Evolutionary conservation across 2,888 invertebrate species (phyloP).

Genomic region (Pseudococcus viburni): DNA sequence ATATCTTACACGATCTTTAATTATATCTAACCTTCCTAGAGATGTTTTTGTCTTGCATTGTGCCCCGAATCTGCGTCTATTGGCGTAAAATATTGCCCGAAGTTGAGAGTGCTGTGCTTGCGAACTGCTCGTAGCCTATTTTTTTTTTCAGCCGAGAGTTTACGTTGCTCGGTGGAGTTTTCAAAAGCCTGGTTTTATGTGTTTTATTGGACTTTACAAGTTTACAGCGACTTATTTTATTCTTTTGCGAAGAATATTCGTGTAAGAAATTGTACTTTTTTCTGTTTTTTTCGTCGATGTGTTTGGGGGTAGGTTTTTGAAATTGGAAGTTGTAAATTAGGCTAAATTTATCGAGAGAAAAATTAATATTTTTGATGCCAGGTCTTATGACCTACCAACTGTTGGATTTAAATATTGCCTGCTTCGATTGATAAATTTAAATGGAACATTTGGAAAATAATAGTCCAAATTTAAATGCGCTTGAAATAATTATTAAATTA

Average conservation of each 20-base stretch:
- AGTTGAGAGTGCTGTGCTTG: neutral
- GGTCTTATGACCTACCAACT: too few relatives aligned
- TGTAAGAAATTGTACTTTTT: neutral
- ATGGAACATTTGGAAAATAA: too few relatives aligned
- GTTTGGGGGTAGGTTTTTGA: too few relatives aligned
- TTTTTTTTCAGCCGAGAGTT: neutral
- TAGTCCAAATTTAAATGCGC: too few relatives aligned
- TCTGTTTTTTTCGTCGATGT: neutral
- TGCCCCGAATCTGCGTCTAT: neutral
- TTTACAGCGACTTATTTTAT: neutral
- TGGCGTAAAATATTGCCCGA: neutral
- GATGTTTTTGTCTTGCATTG: neutral
- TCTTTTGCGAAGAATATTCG: neutral
- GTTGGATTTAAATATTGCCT: too few relatives aligned
- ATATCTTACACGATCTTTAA: conserved; percentile 25
- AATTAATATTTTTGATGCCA: too few relatives aligned
- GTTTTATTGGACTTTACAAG: neutral
- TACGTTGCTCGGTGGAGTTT: neutral
- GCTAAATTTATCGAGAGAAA: too few relatives aligned
- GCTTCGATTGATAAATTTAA: too few relatives aligned
- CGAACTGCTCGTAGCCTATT: neutral
- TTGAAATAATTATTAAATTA: too few relatives aligned
- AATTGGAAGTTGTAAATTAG: too few relatives aligned
- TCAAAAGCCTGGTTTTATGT: neutral
- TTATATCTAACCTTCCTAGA: neutral